phyloP scores from a whole-genome alignment of 1,140 invertebrate genomes.

The Scaptodrosophila lebanonensis region DNA sequence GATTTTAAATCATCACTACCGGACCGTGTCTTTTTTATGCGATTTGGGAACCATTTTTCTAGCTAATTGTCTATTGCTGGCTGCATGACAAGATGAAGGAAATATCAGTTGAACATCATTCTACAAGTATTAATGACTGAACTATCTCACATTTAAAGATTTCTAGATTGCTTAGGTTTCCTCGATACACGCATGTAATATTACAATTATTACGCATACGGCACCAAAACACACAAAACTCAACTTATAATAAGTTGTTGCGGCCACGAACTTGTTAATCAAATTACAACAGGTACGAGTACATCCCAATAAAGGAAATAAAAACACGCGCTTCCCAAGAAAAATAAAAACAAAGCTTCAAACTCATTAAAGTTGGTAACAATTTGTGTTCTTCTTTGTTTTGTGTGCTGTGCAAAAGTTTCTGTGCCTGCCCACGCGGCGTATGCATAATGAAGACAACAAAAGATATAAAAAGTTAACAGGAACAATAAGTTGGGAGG shows the following conservation, averaged over 20 bases:
- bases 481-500: slow-evolving; percentile 24
- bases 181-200: too few species aligned
- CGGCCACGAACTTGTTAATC: slow-evolving; percentile 23
- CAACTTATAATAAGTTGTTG: too few species aligned
- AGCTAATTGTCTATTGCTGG: too few species aligned
- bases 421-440: too few species aligned
- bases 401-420: slow-evolving; percentile 6
- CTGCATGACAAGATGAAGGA: slow-evolving; percentile 13
- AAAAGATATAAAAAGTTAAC: slow-evolving; percentile 1
- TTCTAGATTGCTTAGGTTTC: too few species aligned
- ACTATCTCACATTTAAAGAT: too few species aligned
- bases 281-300: slow-evolving; percentile 1
- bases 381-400: slow-evolving; percentile 15
- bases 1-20: too few species aligned
- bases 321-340: slow-evolving; percentile 2
- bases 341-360: slow-evolving; percentile 10
- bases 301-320: too few species aligned
- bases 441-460: slow-evolving; percentile 53
- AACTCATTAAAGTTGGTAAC: slow-evolving; percentile 37
- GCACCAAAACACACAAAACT: slow-evolving; percentile 5
- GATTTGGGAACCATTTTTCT: too few species aligned
- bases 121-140: background rate
- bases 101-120: background rate
- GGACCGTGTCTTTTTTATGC: too few species aligned
- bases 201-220: slow-evolving; percentile 7